Percentiles rank a stretch among this genome's conserved stretches.
These are phyloP conservation scores for Thunnus maccoyii DNA, from an alignment of 2,113 vertebrate genomes.

Conservation along the genomic window DNA sequence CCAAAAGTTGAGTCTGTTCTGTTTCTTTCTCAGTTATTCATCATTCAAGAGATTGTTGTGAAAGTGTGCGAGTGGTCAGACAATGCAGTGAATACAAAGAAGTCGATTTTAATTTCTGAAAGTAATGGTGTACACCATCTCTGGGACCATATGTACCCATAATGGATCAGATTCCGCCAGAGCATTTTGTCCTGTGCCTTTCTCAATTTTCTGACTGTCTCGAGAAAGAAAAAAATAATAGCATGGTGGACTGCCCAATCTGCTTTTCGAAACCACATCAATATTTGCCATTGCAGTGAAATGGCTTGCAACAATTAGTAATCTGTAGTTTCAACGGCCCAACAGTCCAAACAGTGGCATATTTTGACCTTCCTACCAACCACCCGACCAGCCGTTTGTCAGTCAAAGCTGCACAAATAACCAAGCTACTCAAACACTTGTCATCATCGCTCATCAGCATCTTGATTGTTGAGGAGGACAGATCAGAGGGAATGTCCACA, in stretches of 20 bases:
- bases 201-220: conserved; percentile 42
- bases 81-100: conserved; percentile 60
- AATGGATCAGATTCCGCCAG: conserved; percentile 56
- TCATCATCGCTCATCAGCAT: conserved; percentile 79
- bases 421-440: conserved; percentile 58
- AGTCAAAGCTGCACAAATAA: conserved; percentile 58
- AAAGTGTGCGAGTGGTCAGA: conserved; percentile 49
- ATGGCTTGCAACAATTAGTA: conserved; percentile 20
- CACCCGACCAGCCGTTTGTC: conserved; percentile 14
- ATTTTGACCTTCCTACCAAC: conserved; percentile 52
- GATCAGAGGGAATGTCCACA: conserved; percentile 65
- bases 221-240: conserved; percentile 36
- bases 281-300: conserved; percentile 28
- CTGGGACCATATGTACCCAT: conserved; percentile 41
- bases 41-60: conserved; percentile 38
- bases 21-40: conserved; percentile 51
- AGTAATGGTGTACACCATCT: conserved; percentile 58
- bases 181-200: conserved; percentile 63
- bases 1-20: conserved; percentile 7
- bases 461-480: conserved; percentile 68
- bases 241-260: conserved; percentile 21
- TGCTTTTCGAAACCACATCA: conserved; percentile 34
- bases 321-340: conserved; percentile 11
- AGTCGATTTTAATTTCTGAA: conserved; percentile 72
- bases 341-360: conserved; percentile 12